Conservation (phyloP, 2,888 invertebrate genomes). For the Epinotia bilunana region DNA sequence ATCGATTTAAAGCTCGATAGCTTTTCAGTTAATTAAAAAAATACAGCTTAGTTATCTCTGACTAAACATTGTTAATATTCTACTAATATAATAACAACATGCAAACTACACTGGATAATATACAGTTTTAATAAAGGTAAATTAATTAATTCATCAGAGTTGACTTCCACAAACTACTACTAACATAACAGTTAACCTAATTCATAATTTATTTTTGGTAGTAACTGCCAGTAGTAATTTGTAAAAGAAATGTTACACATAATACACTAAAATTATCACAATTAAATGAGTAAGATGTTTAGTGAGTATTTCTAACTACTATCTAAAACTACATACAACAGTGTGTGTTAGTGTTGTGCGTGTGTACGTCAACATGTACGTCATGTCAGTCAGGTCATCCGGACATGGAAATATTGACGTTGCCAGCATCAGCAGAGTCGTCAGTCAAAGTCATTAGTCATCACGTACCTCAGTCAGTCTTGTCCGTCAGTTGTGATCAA, state of each 20-base stretch:
- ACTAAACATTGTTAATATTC: too few relatives aligned
- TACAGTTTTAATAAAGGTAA: too few relatives aligned
- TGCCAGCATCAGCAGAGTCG: slow-evolving; percentile 44
- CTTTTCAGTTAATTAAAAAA: too few relatives aligned
- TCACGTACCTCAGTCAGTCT: slow-evolving; percentile 52
- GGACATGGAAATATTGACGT: slow-evolving; percentile 10
- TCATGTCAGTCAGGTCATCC: slow-evolving; percentile 17
- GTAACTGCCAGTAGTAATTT: background rate
- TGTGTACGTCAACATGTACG: slow-evolving; percentile 29
- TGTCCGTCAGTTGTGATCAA: slow-evolving; percentile 70
- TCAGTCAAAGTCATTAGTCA: slow-evolving; percentile 55
- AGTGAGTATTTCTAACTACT: slow-evolving; percentile 41
- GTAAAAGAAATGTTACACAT: background rate
- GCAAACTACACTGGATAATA: too few relatives aligned
- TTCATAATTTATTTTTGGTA: background rate
- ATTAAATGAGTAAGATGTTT: background rate
- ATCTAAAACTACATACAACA: slow-evolving; percentile 47
- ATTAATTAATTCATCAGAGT: too few relatives aligned
- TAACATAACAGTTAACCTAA: background rate
- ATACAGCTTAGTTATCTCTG: too few relatives aligned
- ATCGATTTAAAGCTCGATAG: too few relatives aligned
- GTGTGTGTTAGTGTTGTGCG: slow-evolving; percentile 52
- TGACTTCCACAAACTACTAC: slow-evolving; percentile 1
- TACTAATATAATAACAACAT: too few relatives aligned
- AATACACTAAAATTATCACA: background rate